Conservation (phyloP, 2,888 invertebrate species). For the Eupsilia transversa region DNA sequence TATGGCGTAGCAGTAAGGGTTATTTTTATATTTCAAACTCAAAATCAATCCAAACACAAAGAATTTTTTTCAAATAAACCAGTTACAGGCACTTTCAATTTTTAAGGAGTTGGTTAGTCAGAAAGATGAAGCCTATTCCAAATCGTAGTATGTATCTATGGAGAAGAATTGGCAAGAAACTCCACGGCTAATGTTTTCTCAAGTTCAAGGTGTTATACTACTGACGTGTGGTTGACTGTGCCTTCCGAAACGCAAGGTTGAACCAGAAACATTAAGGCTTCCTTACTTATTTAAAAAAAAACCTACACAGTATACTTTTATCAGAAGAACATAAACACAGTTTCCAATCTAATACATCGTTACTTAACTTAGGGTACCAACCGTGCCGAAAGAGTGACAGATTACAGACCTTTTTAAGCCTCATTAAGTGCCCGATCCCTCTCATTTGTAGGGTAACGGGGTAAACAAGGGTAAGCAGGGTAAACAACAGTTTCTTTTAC, state of each 20-base stretch:
- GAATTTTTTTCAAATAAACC: too few relatives aligned
- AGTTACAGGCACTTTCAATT: too few relatives aligned
- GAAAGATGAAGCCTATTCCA: too few relatives aligned
- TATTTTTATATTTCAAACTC: too few relatives aligned
- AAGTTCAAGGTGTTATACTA: not conserved
- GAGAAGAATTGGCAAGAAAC: too few relatives aligned
- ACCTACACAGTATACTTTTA: not conserved
- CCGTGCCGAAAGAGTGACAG: constrained; percentile 34
- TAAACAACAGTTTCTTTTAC: constrained; percentile 52
- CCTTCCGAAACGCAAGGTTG: too few relatives aligned
- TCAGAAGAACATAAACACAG: not conserved
- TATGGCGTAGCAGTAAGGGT: not conserved
- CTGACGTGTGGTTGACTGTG: not conserved
- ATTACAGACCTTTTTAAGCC: constrained; percentile 59
- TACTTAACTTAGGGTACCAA: constrained; percentile 17
- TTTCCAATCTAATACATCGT: constrained; percentile 16
- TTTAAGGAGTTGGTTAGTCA: too few relatives aligned
- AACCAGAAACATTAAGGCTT: not conserved
- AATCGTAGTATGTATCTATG: too few relatives aligned
- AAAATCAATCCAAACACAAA: too few relatives aligned
- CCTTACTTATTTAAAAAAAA: not conserved
- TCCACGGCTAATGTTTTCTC: too few relatives aligned
- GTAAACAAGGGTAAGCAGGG: constrained; percentile 48
- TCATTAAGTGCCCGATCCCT: constrained; percentile 51
- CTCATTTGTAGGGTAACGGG: constrained; percentile 60